Base-by-base conservation (phyloP, 2,888 invertebrate species). In the Dicyrtoma fusca region DNA sequence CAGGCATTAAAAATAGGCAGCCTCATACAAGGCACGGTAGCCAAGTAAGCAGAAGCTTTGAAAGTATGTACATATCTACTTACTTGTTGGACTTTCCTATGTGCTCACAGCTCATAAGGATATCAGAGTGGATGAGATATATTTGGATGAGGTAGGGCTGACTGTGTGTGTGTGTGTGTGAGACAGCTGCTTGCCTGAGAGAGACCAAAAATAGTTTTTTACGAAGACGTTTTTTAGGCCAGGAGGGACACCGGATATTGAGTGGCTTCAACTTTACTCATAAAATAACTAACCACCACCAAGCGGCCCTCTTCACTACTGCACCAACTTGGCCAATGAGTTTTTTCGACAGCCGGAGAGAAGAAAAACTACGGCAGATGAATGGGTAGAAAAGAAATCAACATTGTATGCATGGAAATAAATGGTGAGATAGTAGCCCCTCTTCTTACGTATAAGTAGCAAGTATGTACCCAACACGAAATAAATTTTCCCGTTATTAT, bases 241-340 rank as follows among this genome's bases (percentile, higher is more conserved):
- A 53, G 51, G 61, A 72, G 68, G 72, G 72, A 72, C 72, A 72
- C 72, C 72, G 72, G 72, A 72, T 72, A 72, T 72, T 62, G 65
- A 72, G 61, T 64, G 64, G 64, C 64, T 64, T 64, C 64, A 17
- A 59, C 42, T 57, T 34, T 13, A 42, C 64, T 19, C 49, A 21
- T 34, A 53, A 65, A 51, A 65, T 51, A 65, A 65, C 26, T 51
- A 65, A 51, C 53, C 51, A 64, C 53, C 65, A 65, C 65, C 65
- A 65, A 53, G 49, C 64, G 64, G 64, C 49, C 49, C 65, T 53
- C 65, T 53, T 53, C 65, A 65, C 65, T 21, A 47, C 8, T 21
- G 19, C 11, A 47, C 19, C 34, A 64, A 23, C 64, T 65, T 47
- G 23, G 47, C 53, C 65, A 65, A 53, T 51, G 65, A 65, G 53